Base-by-base conservation (phyloP, 2,888 invertebrate genomes). In the Melipona beecheii region DNA sequence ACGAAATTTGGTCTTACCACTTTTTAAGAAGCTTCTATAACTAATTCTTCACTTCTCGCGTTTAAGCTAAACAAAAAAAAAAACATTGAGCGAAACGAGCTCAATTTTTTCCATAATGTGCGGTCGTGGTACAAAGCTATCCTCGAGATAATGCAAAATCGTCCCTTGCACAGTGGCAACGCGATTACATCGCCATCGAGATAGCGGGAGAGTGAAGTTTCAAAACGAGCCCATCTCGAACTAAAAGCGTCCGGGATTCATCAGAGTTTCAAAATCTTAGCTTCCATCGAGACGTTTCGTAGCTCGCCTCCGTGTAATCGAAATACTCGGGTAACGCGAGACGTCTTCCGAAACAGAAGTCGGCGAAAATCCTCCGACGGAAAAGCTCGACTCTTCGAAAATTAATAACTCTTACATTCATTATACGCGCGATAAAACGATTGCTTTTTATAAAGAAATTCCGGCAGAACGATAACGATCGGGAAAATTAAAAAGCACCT, bases 301-400 rank as follows among this genome's bases (percentile, higher is more conserved):
- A 64, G 21, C 64, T 15, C n/a, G 49, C n/a, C 24, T 65, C 36
- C 36, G 36, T 69, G 56, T 70, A 81, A 74, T 70, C 81, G 58
- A 74, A 74, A 58, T 81, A 69, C n/a, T 81, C 73, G 43, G 58
- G 17, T 50, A 31, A 69, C 43, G 15, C 24, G 60, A 31, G 62
- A 50, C 27, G 64, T 50, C 43, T 43, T 50, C 2, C 21, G 4
- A 17, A 11, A 21, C 52, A 56, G 36, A 11, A 31, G 43, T 43
- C 11, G 43, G 43, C 43, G 31, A 31, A 31, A 31, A 31, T 31
- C 31, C 31, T 0, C 0, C 31, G 31, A 31, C 31, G 31, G 4
- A 4, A 4, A 31, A 31, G 2, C 31, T 31, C 31, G 4, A 58
- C 21, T 49, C 19, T 17, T 49, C 15, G 49, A 27, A 31, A 21